Conservation (phyloP, 1,140 invertebrate species). For the Cydia splendana region DNA sequence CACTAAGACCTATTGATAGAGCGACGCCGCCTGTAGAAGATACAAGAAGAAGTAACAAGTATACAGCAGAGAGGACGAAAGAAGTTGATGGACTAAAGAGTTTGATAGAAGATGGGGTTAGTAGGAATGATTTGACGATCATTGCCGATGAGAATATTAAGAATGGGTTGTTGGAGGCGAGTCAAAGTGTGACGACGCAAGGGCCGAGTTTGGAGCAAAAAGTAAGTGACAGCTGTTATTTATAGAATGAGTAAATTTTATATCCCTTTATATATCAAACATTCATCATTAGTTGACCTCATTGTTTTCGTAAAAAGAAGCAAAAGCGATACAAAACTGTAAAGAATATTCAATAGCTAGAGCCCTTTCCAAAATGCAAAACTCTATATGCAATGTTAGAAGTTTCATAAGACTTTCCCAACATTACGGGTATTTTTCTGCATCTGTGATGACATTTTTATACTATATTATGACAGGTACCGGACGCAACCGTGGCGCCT, state of each 20-base stretch:
- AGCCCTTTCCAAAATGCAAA: too few relatives aligned
- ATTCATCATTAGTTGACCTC: too few relatives aligned
- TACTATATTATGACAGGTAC: constrained; percentile 61
- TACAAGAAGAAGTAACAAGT: constrained; percentile 57
- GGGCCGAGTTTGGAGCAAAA: constrained; percentile 78
- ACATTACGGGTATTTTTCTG: too few relatives aligned
- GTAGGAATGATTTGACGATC: constrained; percentile 70
- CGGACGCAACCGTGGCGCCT: constrained; percentile 57
- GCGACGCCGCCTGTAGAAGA: constrained; percentile 46
- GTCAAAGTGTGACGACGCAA: constrained; percentile 68
- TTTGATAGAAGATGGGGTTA: constrained; percentile 73
- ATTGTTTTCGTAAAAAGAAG: too few relatives aligned
- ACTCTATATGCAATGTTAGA: too few relatives aligned
- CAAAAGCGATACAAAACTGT: too few relatives aligned
- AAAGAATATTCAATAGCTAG: too few relatives aligned
- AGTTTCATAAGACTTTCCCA: too few relatives aligned
- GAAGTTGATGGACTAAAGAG: constrained; percentile 69
- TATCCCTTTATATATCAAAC: too few relatives aligned
- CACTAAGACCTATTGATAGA: constrained; percentile 65
- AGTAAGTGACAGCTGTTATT: constrained; percentile 47
- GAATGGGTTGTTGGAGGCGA: constrained; percentile 49
- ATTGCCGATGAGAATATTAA: constrained; percentile 61
- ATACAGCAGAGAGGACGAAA: constrained; percentile 66
- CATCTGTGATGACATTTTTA: neutral
- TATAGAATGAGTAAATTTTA: too few relatives aligned